Conservation (phyloP, 2,888 invertebrate genomes). For the Nemotelus pantherinus region DNA sequence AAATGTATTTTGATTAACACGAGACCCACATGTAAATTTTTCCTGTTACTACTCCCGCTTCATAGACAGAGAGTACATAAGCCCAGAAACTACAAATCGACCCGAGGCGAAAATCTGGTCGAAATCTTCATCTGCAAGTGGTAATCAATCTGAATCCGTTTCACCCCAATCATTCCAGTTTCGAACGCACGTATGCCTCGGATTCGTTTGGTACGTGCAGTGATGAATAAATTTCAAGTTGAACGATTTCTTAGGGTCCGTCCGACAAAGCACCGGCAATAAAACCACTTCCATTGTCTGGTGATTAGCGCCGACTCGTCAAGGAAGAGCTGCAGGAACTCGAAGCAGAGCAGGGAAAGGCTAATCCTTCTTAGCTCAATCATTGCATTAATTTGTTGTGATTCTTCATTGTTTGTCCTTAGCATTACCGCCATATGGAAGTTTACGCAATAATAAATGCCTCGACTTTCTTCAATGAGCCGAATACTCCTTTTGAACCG, state of each 20-base stretch:
- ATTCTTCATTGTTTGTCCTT: slow-evolving; percentile 36
- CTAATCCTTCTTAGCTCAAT: slow-evolving; percentile 46
- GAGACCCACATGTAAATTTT: slow-evolving; percentile 9
- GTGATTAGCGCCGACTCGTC: slow-evolving; percentile 38
- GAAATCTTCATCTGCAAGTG: slow-evolving; percentile 13
- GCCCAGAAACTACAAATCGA: slow-evolving; percentile 21
- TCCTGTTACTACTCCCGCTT: neutral
- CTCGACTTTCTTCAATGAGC: neutral
- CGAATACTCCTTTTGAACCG: neutral
- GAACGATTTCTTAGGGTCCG: slow-evolving; percentile 26
- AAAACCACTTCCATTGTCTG: slow-evolving; percentile 38
- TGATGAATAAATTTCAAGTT: slow-evolving; percentile 37
- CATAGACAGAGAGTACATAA: slow-evolving; percentile 18
- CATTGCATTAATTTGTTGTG: slow-evolving; percentile 45
- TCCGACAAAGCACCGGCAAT: slow-evolving; percentile 18
- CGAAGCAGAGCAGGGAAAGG: slow-evolving; percentile 34
- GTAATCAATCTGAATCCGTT: slow-evolving; percentile 24
- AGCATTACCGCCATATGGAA: slow-evolving; percentile 44
- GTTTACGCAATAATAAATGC: slow-evolving; percentile 26
- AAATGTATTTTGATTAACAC: slow-evolving; percentile 14
- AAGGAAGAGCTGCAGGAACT: slow-evolving; percentile 3
- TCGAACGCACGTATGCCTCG: neutral
- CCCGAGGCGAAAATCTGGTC: slow-evolving; percentile 34
- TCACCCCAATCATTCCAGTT: slow-evolving; percentile 17
- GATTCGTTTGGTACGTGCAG: slow-evolving; percentile 31